phyloP scores from a whole-genome alignment of 2,797 vertebrate genomes.

The Galaxias olidus region DNA sequence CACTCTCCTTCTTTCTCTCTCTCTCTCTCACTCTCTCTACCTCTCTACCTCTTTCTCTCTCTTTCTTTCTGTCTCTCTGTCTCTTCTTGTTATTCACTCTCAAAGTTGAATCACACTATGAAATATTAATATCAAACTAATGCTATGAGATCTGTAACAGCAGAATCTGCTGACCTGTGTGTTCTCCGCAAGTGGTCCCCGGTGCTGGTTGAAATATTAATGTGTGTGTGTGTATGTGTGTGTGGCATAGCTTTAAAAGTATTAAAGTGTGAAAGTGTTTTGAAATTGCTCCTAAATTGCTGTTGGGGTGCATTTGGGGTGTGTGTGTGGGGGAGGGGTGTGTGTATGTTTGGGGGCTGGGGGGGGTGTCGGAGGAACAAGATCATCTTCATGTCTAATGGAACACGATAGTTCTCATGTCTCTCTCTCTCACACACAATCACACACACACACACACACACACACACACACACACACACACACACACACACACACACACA shows the following conservation, averaged over 20 bases:
- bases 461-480: not conserved
- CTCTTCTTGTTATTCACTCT: not conserved
- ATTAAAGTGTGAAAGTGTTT: constrained; percentile 68
- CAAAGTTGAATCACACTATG: constrained; percentile 35
- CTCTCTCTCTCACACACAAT: constrained; percentile 9
- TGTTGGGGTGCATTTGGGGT: constrained; percentile 44
- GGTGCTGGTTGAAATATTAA: constrained; percentile 17
- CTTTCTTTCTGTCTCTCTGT: not conserved
- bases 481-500: too few relatives aligned
- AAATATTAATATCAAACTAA: constrained; percentile 60
- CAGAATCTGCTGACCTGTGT: constrained; percentile 63
- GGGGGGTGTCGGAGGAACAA: constrained; percentile 25
- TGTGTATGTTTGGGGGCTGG: too few relatives aligned
- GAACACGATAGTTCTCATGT: constrained; percentile 22
- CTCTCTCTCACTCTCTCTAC: not conserved
- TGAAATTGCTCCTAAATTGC: constrained; percentile 71
- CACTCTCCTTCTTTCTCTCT: not conserved
- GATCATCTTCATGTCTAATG: constrained; percentile 47
- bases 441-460: constrained; percentile 22
- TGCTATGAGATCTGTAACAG: constrained; percentile 43
- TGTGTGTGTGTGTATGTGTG: constrained; percentile 22
- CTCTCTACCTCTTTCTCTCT: not conserved
- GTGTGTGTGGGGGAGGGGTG: too few relatives aligned
- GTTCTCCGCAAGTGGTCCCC: constrained; percentile 34
- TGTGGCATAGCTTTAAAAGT: constrained; percentile 45